Evolutionary conservation across 2,888 invertebrate genomes (phyloP).

Genomic region (Orthosia gothica): DNA sequence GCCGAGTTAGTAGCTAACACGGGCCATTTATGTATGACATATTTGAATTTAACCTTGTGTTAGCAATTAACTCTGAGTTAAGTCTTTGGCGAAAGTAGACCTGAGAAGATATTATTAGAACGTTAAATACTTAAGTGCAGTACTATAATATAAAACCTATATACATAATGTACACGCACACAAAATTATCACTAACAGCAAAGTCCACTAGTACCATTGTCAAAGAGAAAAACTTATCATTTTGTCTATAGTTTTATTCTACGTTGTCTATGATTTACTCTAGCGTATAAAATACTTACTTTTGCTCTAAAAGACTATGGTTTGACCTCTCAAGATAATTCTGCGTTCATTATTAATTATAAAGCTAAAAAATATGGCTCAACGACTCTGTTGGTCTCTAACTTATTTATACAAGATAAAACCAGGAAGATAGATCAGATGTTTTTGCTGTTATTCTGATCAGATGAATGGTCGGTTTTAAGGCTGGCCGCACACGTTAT

Average conservation of each 20-base stretch:
- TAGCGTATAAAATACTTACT: conserved; percentile 42
- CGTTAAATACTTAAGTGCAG: conserved; percentile 9
- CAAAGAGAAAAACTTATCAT: conserved; percentile 3
- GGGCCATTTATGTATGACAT: too few relatives aligned
- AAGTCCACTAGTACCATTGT: conserved; percentile 38
- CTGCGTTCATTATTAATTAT: conserved; percentile 32
- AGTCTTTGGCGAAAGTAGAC: too few relatives aligned
- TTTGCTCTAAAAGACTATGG: conserved; percentile 5
- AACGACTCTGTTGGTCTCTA: conserved; percentile 22
- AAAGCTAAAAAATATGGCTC: conserved; percentile 68
- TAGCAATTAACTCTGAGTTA: too few relatives aligned
- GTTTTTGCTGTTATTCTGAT: too few relatives aligned
- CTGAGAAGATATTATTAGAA: background rate
- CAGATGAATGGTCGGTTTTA: too few relatives aligned
- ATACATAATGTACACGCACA: conserved; percentile 43
- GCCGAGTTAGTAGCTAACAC: too few relatives aligned
- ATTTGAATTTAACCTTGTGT: too few relatives aligned
- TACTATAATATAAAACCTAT: conserved; percentile 36
- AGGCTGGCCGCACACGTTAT: too few relatives aligned
- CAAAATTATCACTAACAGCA: conserved; percentile 34
- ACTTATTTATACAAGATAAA: background rate
- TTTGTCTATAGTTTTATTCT: conserved; percentile 30
- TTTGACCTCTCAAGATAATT: conserved; percentile 30
- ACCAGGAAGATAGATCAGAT: background rate
- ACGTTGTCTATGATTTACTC: conserved; percentile 28